A percentile compares a stretch with the other conserved stretches of the same genome.
Evolutionary conservation across 2,113 vertebrate species (phyloP).

Genomic region (Coregonus clupeaformis): DNA sequence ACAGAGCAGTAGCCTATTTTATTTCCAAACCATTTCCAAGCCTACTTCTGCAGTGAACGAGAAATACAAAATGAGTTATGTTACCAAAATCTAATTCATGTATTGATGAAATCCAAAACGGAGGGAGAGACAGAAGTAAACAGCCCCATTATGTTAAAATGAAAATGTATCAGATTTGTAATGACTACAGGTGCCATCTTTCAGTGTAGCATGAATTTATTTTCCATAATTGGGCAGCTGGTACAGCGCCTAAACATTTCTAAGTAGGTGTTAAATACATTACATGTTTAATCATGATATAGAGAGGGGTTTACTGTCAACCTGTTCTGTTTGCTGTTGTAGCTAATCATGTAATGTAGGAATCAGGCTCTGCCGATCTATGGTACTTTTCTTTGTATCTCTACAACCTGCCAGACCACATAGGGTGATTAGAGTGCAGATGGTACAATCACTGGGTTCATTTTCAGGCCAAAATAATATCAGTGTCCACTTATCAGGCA

Average conservation of each 20-base stretch:
- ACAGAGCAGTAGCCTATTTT: too few relatives aligned
- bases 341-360: background rate
- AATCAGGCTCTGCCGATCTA: background rate
- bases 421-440: background rate
- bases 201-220: conserved; percentile 27
- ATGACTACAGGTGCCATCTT: conserved; percentile 33
- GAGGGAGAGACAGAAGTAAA: conserved; percentile 13
- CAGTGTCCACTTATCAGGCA: background rate
- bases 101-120: conserved; percentile 11
- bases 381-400: background rate
- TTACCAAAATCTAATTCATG: background rate
- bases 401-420: background rate
- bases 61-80: background rate
- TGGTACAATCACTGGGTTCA: background rate
- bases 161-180: conserved; percentile 35
- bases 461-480: too few relatives aligned
- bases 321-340: background rate
- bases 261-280: conserved; percentile 32
- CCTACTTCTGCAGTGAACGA: too few relatives aligned
- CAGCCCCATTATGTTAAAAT: conserved; percentile 19
- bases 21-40: too few relatives aligned
- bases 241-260: background rate
- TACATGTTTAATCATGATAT: conserved; percentile 33
- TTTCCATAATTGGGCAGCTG: conserved; percentile 21
- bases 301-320: conserved; percentile 28